Conservation (phyloP, 2,888 invertebrate genomes). For the Apomyelois bistriatella region DNA sequence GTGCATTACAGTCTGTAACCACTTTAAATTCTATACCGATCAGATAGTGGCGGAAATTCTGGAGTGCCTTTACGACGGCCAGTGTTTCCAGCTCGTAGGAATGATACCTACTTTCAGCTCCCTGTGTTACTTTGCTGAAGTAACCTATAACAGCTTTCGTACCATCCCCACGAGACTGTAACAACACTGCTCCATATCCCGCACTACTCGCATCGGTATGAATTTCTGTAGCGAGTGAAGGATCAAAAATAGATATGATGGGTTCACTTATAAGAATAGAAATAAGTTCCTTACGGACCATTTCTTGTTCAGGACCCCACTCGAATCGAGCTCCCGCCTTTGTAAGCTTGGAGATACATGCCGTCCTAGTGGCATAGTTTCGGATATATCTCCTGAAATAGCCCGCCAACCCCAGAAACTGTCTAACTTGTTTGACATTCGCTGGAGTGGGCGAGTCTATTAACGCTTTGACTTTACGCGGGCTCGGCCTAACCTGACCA, state of each 20-base stretch:
- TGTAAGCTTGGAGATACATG: too few species aligned
- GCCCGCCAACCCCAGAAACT: too few species aligned
- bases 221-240: not conserved
- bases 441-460: too few species aligned
- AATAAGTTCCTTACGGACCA: not conserved
- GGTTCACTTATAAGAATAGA: not conserved
- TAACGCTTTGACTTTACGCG: too few species aligned
- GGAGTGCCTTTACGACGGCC: conserved; percentile 16
- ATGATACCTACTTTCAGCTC: not conserved
- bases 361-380: too few species aligned
- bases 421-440: too few species aligned
- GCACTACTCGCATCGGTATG: too few species aligned
- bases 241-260: not conserved
- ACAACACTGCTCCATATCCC: not conserved
- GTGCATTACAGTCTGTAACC: conserved; percentile 27
- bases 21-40: conserved; percentile 23
- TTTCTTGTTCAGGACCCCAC: not conserved
- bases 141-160: not conserved
- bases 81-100: not conserved
- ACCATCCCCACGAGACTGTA: not conserved
- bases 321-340: too few species aligned
- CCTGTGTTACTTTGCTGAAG: not conserved
- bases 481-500: too few species aligned
- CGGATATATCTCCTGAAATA: too few species aligned
- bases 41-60: conserved; percentile 27